Evolutionary conservation across 2,888 invertebrate species (phyloP).

Genomic region (Drymonia ruficornis): DNA sequence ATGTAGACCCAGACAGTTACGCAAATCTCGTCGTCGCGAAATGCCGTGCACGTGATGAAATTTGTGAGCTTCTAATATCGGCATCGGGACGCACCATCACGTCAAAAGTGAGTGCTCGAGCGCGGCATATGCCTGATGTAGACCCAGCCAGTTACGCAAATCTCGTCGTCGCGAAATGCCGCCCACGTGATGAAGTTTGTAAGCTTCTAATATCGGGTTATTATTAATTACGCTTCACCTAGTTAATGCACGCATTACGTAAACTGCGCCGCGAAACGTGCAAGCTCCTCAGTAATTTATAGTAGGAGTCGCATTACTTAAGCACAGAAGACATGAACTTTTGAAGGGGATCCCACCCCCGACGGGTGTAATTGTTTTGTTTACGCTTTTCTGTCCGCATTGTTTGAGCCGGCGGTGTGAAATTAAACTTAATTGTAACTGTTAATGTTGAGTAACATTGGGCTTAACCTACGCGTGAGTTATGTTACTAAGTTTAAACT

Average conservation of each 20-base stretch:
- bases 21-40: background rate
- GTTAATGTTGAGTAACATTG: constrained; percentile 57
- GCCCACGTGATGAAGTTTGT: background rate
- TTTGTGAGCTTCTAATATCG: constrained; percentile 1
- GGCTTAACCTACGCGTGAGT: constrained; percentile 28
- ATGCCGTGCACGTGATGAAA: background rate
- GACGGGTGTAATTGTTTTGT: constrained; percentile 70
- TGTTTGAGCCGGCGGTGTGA: constrained; percentile 55
- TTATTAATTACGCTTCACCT: background rate
- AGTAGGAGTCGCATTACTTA: constrained; percentile 57
- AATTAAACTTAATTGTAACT: constrained; percentile 65
- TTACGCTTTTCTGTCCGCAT: constrained; percentile 58
- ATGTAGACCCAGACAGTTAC: too few species aligned
- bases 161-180: background rate
- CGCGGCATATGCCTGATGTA: too few species aligned
- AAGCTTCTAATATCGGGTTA: background rate
- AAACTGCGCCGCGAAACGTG: constrained; percentile 42
- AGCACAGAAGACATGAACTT: constrained; percentile 54
- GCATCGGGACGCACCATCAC: too few species aligned
- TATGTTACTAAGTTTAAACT: constrained; percentile 1
- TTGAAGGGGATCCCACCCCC: constrained; percentile 60
- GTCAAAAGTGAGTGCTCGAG: too few species aligned
- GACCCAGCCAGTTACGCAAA: too few species aligned
- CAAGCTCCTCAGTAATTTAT: constrained; percentile 61
- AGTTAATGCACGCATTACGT: constrained; percentile 28